Conservation (phyloP, 1,140 invertebrate species). For the Drosophila melanogaster region Release_6_plus_ISO1_MT NC_004354.4:10595501-10596000, state of each 20-base stretch:
- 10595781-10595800: too few relatives aligned
- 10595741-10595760: background rate
- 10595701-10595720: background rate
- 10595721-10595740: too few relatives aligned
- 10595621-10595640: background rate
- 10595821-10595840: background rate
- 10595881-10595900: background rate
- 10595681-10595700: background rate
- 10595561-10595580: background rate
- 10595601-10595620: background rate
- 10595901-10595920: too few relatives aligned
- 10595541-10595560: background rate
- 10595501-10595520: too few relatives aligned
- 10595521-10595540: background rate
- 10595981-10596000: too few relatives aligned
- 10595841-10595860: background rate
- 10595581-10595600: background rate
- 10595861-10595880: background rate
- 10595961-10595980: too few relatives aligned
- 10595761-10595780: background rate
- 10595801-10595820: background rate
- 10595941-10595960: too few relatives aligned
- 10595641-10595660: background rate
- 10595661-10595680: background rate
- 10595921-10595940: too few relatives aligned